phyloP scores from a whole-genome alignment of 2,113 vertebrate genomes.

The Accipiter virgatus region DNA sequence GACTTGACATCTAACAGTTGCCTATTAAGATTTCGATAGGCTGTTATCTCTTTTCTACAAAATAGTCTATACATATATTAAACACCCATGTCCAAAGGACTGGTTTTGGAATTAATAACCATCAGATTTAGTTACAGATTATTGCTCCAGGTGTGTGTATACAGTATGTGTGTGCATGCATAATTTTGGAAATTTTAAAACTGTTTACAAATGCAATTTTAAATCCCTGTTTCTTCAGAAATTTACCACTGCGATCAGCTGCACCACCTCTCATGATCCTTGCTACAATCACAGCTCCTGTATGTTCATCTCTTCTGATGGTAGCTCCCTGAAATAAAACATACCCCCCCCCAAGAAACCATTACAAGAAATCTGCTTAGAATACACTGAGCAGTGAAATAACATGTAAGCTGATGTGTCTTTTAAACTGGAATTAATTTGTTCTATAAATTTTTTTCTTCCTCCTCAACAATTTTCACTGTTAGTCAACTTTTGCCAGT shows the following conservation, averaged over 20 bases:
- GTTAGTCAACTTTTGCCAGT: background rate
- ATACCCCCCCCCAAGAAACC: background rate
- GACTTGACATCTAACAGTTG: background rate
- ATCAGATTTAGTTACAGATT: background rate
- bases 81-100: background rate
- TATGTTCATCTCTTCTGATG: constrained; percentile 89
- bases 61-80: background rate
- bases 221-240: background rate
- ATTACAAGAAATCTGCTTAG: background rate
- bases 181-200: background rate
- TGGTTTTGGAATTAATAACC: background rate
- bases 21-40: background rate
- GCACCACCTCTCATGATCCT: constrained; percentile 94
- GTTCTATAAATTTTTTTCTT: background rate
- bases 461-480: background rate
- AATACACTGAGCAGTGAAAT: background rate
- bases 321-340: constrained; percentile 84
- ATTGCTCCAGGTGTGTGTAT: background rate
- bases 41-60: background rate
- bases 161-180: fast-evolving
- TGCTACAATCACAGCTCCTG: constrained; percentile 90
- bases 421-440: background rate
- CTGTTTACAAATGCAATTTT: background rate
- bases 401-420: fast-evolving
- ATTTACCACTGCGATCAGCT: constrained; percentile 90